Evolutionary conservation across 2,797 vertebrate genomes (phyloP), one percentile per base, ranked within the genome.

Genomic region (Falco rusticolus): DNA sequence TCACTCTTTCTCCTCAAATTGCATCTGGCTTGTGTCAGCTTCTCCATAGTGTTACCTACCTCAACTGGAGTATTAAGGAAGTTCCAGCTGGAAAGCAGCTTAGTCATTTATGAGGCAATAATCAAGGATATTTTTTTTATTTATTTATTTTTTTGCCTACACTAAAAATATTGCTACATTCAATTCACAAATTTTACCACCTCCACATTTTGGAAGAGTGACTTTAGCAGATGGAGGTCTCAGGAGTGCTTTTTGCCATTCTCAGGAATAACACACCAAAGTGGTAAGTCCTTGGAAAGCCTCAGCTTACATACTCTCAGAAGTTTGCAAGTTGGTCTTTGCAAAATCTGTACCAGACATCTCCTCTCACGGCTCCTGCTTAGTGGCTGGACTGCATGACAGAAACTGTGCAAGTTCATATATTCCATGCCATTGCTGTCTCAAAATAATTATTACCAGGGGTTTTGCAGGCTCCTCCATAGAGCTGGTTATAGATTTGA

Each of bases 201-300:
- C 53, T 95, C 37, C 37, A 25, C 69, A 31, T 83, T 90, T 94
- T 85, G 57, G 41, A 95, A 65, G 60, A 89, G 60, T 43, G 51
- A 65, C 68, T 95, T 89, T 28, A 95, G 60, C 78, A 93, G 86
- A 80, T 74, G 56, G 84, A 83, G 61, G 56, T 63, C 77, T 95
- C 66, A 48, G 6, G 86, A 92, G n/a, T 48, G 66, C 68, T 87
- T 91, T 71, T 80, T 77, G 60, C 91, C 14, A 2, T 89, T 87
- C 68, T 71, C 19, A 14, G 50, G 48, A 75, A 90, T 39, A 71
- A 80, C 9, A 34, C 17, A 57, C n/a, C 31, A 26, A 64, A 61
- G 61, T 4, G 22, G 0, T 26, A 69, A 90, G 56, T 87, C 93
- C 86, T 86, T 53, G 14, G 88, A 91, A 81, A 92, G 53, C 33